Evolutionary conservation across 2,113 vertebrate genomes (phyloP).

Genomic region (Dromiciops gliroides): DNA sequence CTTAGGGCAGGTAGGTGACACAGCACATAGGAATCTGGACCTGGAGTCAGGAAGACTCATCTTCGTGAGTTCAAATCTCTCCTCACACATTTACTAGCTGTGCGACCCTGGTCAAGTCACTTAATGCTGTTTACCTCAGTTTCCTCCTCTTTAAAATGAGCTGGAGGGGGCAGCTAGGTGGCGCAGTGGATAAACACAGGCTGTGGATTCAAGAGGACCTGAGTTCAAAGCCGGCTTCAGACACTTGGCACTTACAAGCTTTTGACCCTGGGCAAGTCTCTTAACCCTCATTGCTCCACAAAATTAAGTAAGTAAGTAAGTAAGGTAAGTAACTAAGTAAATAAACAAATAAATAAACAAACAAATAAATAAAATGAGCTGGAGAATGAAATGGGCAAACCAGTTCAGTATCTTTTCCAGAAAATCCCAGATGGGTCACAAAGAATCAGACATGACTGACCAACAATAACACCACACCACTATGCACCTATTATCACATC

Average conservation of each 20-base stretch:
- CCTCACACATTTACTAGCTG: background rate
- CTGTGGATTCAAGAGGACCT: too few species aligned
- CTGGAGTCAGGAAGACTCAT: background rate
- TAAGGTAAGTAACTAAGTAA: too few species aligned
- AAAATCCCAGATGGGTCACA: background rate
- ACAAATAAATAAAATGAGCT: too few species aligned
- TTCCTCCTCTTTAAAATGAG: background rate
- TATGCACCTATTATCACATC: background rate
- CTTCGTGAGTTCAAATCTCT: background rate
- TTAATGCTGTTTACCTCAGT: background rate
- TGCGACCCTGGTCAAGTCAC: background rate
- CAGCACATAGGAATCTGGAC: accelerated
- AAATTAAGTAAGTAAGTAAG: too few species aligned
- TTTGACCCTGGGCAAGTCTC: too few species aligned
- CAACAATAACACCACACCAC: background rate
- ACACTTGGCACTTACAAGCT: too few species aligned
- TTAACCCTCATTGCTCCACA: too few species aligned
- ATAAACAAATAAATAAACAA: too few species aligned
- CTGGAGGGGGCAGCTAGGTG: too few species aligned
- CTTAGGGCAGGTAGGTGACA: too few species aligned
- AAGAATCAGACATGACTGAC: background rate
- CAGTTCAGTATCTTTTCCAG: background rate
- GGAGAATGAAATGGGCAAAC: background rate
- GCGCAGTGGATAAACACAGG: too few species aligned
- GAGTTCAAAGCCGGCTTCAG: too few species aligned